A percentile compares a stretch with the other conserved stretches of the same genome.
Evolutionary conservation across 2,888 invertebrate species (phyloP).

Genomic region (Chymomyza procnemis): DNA sequence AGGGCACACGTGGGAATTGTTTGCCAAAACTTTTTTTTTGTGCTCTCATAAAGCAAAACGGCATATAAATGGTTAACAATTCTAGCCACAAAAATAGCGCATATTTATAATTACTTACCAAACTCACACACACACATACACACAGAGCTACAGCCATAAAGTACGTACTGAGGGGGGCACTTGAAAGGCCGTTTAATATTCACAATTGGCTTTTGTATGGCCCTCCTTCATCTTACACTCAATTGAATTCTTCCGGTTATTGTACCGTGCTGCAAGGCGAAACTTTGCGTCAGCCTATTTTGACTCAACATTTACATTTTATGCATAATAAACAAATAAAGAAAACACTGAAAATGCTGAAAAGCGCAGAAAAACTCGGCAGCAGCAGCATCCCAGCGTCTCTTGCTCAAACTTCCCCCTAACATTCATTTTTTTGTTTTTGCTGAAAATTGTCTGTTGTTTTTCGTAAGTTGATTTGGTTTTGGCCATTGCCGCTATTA

Average conservation of each 20-base stretch:
- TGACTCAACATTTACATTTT: conserved; percentile 53
- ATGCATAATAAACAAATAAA: conserved; percentile 65
- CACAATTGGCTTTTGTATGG: neutral
- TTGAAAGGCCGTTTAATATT: neutral
- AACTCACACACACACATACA: neutral
- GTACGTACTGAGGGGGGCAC: neutral
- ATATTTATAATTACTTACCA: conserved; percentile 44
- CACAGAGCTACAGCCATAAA: neutral
- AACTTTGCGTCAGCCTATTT: conserved; percentile 45
- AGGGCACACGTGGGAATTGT: conserved; percentile 65
- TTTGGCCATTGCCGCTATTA: conserved; percentile 29
- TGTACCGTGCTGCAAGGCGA: conserved; percentile 38
- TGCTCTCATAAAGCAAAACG: conserved; percentile 11
- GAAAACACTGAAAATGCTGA: conserved; percentile 37
- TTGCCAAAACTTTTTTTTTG: conserved; percentile 41
- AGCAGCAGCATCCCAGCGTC: conserved; percentile 14
- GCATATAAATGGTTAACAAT: conserved; percentile 22
- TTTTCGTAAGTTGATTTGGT: conserved; percentile 1
- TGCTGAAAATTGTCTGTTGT: conserved; percentile 7
- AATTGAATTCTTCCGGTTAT: conserved; percentile 67
- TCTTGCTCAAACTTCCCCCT: conserved; percentile 3
- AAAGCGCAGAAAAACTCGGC: conserved; percentile 19
- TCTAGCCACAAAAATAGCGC: conserved; percentile 14
- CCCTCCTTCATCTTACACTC: conserved; percentile 51
- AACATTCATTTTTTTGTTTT: conserved; percentile 2